A percentile compares a stretch with the other conserved stretches of the same genome.
Evolutionary conservation across 2,888 invertebrate species (phyloP).

Genomic region (Drosophila neotestacea): DNA sequence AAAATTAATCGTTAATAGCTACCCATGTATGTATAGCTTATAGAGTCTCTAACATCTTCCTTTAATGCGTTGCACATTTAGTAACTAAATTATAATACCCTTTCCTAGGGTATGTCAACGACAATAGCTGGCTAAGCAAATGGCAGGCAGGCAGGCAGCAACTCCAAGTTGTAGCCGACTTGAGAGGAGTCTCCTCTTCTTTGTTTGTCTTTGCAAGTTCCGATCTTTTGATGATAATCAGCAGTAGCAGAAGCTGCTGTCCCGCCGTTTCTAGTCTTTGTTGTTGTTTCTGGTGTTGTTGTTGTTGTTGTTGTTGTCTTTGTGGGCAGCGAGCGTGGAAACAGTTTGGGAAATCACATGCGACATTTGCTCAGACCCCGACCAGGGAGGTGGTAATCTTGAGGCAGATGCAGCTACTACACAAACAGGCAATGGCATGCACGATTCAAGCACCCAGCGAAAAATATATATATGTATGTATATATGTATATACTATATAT

Average conservation of each 20-base stretch:
- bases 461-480: neutral
- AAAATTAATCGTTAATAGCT: too few relatives aligned
- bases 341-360: slow-evolving; percentile 85
- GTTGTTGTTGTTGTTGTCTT: slow-evolving; percentile 61
- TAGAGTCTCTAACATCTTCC: too few relatives aligned
- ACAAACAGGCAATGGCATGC: slow-evolving; percentile 43
- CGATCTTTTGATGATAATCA: slow-evolving; percentile 80
- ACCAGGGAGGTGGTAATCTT: slow-evolving; percentile 70
- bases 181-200: slow-evolving; percentile 68
- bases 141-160: slow-evolving; percentile 28
- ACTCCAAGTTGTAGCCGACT: slow-evolving; percentile 53
- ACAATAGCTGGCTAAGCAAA: slow-evolving; percentile 39
- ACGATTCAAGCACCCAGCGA: slow-evolving; percentile 46
- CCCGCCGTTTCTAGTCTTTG: slow-evolving; percentile 44
- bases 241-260: slow-evolving; percentile 63
- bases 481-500: too few relatives aligned
- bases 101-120: slow-evolving; percentile 25
- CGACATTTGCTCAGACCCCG: slow-evolving; percentile 80
- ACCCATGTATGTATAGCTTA: too few relatives aligned
- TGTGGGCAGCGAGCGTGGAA: slow-evolving; percentile 85
- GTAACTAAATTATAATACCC: neutral
- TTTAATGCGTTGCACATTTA: neutral
- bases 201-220: slow-evolving; percentile 78
- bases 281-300: slow-evolving; percentile 27
- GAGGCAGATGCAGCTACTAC: slow-evolving; percentile 64